phyloP scores from a whole-genome alignment of 1,140 invertebrate species.

The Pomacea maculata region DNA sequence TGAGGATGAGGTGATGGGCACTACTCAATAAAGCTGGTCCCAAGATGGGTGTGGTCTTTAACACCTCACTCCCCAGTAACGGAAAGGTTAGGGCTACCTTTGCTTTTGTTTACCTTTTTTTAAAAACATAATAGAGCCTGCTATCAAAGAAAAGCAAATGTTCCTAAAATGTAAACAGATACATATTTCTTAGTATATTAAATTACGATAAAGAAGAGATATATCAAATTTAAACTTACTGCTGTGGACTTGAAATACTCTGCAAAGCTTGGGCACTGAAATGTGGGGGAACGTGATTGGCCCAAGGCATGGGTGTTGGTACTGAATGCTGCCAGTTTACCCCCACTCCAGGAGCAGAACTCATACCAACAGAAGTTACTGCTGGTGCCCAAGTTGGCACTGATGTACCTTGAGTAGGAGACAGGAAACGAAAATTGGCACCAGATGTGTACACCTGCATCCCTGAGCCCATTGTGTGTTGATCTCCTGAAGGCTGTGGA shows the following conservation, averaged over 20 bases:
- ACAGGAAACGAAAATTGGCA: slow-evolving; percentile 16
- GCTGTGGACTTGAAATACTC: not conserved
- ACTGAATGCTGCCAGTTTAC: slow-evolving; percentile 27
- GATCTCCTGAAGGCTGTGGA: no score
- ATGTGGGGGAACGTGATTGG: not conserved
- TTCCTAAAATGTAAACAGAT: not conserved
- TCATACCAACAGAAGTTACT: not conserved
- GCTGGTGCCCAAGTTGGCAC: slow-evolving; percentile 11
- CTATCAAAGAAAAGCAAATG: not conserved
- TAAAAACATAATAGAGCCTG: not conserved
- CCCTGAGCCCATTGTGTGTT: no score
- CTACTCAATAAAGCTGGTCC: no score
- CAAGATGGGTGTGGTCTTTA: no score
- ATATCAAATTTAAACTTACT: slow-evolving; percentile 5
- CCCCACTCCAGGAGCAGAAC: slow-evolving; percentile 17
- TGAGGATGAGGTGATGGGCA: no score
- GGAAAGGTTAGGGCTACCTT: not conserved
- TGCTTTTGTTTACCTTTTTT: not conserved
- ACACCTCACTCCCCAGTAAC: not conserved
- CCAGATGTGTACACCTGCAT: not conserved
- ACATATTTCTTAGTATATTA: not conserved
- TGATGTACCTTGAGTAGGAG: slow-evolving; percentile 12
- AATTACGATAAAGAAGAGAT: not conserved
- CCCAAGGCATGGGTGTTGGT: slow-evolving; percentile 22
- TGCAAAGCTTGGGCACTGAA: slow-evolving; percentile 8